phyloP scores from a whole-genome alignment of 2,888 invertebrate species.

The Athrips mouffetella region DNA sequence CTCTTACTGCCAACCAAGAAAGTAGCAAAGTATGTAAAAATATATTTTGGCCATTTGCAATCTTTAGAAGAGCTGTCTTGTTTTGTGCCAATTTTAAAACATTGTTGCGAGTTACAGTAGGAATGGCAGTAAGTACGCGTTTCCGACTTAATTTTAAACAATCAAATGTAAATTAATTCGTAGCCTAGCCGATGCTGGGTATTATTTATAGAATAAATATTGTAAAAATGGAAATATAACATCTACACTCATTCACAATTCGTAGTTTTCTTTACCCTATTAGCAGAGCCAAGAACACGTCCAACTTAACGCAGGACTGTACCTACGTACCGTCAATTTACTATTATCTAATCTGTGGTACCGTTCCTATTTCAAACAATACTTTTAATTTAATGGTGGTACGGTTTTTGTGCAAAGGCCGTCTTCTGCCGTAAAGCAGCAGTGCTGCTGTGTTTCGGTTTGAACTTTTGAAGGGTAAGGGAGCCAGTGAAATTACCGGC shows the following conservation, averaged over 20 bases:
- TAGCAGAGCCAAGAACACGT: not conserved
- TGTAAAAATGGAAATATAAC: constrained; percentile 16
- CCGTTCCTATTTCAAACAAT: too few relatives aligned
- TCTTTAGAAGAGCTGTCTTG: constrained; percentile 31
- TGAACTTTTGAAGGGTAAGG: too few relatives aligned
- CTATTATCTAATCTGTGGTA: too few relatives aligned
- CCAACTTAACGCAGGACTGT: too few relatives aligned
- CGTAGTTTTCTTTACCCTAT: not conserved
- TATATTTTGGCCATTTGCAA: not conserved
- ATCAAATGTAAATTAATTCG: constrained; percentile 2
- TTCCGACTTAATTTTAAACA: not conserved
- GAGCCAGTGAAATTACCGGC: too few relatives aligned
- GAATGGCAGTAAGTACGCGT: constrained; percentile 3
- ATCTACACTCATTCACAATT: constrained; percentile 16
- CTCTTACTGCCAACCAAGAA: constrained; percentile 3
- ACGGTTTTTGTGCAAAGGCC: too few relatives aligned
- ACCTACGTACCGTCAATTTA: too few relatives aligned
- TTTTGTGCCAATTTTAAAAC: constrained; percentile 37
- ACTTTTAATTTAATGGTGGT: too few relatives aligned
- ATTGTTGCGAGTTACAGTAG: constrained; percentile 12
- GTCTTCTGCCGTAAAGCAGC: too few relatives aligned
- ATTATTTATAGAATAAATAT: constrained; percentile 13
- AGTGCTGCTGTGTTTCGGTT: too few relatives aligned
- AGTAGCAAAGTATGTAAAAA: not conserved
- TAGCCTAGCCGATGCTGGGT: constrained; percentile 11